Conservation (phyloP, 1,140 invertebrate species). For the Drosophila tsacasi region DNA sequence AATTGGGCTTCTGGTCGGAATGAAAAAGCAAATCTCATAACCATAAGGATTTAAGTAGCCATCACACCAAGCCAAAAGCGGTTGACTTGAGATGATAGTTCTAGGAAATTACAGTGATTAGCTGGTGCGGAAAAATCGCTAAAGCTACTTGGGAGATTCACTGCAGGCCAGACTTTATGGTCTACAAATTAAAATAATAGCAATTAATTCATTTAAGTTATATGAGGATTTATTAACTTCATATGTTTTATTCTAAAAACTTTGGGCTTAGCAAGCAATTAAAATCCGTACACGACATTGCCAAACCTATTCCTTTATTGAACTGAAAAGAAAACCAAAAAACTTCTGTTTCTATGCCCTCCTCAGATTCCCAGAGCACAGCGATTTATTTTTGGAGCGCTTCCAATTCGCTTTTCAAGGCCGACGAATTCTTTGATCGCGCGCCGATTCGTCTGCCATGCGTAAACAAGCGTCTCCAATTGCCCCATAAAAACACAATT, state of each 20-base stretch:
- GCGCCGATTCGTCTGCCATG: constrained; percentile 26
- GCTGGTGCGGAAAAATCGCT: neutral
- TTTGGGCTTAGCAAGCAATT: neutral
- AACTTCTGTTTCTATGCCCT: neutral
- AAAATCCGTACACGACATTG: neutral
- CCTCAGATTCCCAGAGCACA: neutral
- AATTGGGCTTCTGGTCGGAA: constrained; percentile 20
- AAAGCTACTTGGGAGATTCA: neutral
- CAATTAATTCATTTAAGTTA: neutral
- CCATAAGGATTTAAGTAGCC: constrained; percentile 59
- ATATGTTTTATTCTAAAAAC: neutral
- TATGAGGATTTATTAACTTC: neutral
- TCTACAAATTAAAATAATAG: neutral
- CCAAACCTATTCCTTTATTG: neutral
- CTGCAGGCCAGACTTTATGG: neutral
- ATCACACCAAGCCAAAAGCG: constrained; percentile 44
- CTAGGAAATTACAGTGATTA: constrained; percentile 18
- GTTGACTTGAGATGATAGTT: constrained; percentile 12
- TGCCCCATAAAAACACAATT: constrained; percentile 46
- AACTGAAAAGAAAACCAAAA: neutral
- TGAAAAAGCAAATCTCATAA: constrained; percentile 55
- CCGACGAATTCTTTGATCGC: constrained; percentile 40
- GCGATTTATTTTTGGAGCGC: constrained; percentile 39
- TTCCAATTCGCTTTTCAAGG: constrained; percentile 10
- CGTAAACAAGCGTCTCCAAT: constrained; percentile 53